Evolutionary conservation across 2,113 vertebrate genomes (phyloP).

Genomic region (Colistium nudipinnis): DNA sequence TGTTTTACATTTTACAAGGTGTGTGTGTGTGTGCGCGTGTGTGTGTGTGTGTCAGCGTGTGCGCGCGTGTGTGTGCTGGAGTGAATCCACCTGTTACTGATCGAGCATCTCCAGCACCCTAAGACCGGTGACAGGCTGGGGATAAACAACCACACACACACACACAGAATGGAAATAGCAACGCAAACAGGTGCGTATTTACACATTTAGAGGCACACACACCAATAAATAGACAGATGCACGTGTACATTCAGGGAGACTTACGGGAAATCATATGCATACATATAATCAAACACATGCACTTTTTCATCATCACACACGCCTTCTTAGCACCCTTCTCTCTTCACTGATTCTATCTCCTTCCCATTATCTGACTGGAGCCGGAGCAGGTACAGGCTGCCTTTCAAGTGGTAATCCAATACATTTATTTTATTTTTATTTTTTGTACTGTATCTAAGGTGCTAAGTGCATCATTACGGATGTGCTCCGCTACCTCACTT

Average conservation of each 20-base stretch:
- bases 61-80: slow-evolving; percentile 53
- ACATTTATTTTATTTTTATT: background rate
- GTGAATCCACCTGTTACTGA: slow-evolving; percentile 73
- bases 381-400: background rate
- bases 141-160: slow-evolving; percentile 55
- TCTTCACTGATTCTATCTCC: slow-evolving; percentile 35
- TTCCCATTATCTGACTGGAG: slow-evolving; percentile 33
- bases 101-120: slow-evolving; percentile 57
- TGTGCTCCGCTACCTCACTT: slow-evolving; percentile 26
- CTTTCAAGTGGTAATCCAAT: slow-evolving; percentile 45
- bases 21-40: slow-evolving; percentile 17
- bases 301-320: too few relatives aligned
- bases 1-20: slow-evolving; percentile 69
- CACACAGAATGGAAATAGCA: background rate
- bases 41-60: slow-evolving; percentile 47
- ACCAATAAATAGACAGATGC: background rate
- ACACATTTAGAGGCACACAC: background rate
- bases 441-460: slow-evolving; percentile 8
- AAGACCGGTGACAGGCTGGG: slow-evolving; percentile 72
- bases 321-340: slow-evolving; percentile 37
- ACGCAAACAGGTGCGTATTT: background rate
- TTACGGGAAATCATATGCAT: background rate
- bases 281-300: background rate
- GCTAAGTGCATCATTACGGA: slow-evolving; percentile 50
- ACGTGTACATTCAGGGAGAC: background rate